Base-by-base conservation (phyloP, 2,113 vertebrate genomes). In the Aix galericulata region DNA sequence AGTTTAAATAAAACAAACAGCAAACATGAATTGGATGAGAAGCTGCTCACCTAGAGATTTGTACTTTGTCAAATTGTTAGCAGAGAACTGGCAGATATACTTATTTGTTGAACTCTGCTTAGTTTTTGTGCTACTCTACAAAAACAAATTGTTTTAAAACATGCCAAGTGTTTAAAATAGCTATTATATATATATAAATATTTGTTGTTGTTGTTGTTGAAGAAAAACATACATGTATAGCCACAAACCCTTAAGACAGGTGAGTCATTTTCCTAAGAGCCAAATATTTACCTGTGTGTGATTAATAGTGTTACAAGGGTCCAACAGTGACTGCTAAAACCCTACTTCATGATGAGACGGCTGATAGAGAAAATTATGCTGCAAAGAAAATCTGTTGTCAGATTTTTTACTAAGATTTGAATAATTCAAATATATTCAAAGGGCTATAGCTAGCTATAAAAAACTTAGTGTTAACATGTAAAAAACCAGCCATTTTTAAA, bases 1-100 rank as follows among this genome's bases (percentile, higher is more conserved):
- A 40, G n/a, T 50, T 77, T 77, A 90, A 93, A 89, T 89, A 76
- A 90, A 91, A 76, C 80, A 92, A 91, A 82, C 31, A 62, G 46
- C 80, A 92, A 88, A 63, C 13, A 71, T 59, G 27, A 78, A 56
- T 0, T 38, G 36, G 90, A 46, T 7, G 46, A 86, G 68, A 77
- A 63, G 32, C 34, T 40, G 73, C 63, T 38, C 2, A 7, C 42
- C 31, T 77, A 34, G 82, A 74, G 46, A 66, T 36, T 90, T 90
- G 77, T 55, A 7, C 50, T 88, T 59, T 40, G 27, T 20, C 59
- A 90, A 63, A 74, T 5, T 56, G 34, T 60, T 63, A 78, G 15
- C 21, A 46, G 27, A 71, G 27, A 78, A 81, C 1, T 66, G 21
- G 14, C n/a, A 32, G 56, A 48, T 60, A 8, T 14, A 67, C 36